Evolutionary conservation across 2,797 vertebrate genomes (phyloP).

Genomic region (Dendrocincla fuliginosa): DNA sequence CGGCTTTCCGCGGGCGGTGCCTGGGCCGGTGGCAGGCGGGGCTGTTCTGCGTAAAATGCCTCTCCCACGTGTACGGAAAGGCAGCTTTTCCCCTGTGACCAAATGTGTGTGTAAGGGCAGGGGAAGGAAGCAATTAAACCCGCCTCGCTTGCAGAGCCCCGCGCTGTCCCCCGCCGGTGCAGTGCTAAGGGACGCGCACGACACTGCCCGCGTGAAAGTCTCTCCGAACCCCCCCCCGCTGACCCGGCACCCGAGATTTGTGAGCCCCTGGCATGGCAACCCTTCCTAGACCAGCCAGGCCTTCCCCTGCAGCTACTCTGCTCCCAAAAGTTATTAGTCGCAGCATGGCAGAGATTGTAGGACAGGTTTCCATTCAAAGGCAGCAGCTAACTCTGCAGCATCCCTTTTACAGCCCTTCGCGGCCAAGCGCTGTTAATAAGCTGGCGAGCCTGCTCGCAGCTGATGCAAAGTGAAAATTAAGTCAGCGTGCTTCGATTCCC

Average conservation of each 20-base stretch:
- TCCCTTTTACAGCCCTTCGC: fast-evolving
- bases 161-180: neutral
- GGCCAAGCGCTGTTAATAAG: neutral
- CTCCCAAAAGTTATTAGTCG: fast-evolving
- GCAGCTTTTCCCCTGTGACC: neutral
- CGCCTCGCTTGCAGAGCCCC: too few species aligned
- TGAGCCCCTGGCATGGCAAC: fast-evolving
- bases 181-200: neutral
- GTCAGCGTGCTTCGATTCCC: neutral
- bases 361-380: neutral
- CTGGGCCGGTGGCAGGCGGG: neutral
- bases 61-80: neutral
- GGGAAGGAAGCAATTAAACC: neutral
- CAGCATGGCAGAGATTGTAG: fast-evolving
- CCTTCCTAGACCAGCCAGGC: neutral
- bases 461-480: neutral
- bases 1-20: neutral
- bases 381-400: neutral
- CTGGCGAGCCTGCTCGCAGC: neutral
- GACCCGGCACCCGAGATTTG: neutral
- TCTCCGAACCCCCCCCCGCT: neutral
- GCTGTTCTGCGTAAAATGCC: neutral
- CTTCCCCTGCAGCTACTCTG: neutral
- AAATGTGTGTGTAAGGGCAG: too few species aligned
- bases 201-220: fast-evolving